A percentile compares a stretch with the other conserved stretches of the same genome.
Conservation (phyloP, 2,113 vertebrate species). For the Leptosomus discolor region DNA sequence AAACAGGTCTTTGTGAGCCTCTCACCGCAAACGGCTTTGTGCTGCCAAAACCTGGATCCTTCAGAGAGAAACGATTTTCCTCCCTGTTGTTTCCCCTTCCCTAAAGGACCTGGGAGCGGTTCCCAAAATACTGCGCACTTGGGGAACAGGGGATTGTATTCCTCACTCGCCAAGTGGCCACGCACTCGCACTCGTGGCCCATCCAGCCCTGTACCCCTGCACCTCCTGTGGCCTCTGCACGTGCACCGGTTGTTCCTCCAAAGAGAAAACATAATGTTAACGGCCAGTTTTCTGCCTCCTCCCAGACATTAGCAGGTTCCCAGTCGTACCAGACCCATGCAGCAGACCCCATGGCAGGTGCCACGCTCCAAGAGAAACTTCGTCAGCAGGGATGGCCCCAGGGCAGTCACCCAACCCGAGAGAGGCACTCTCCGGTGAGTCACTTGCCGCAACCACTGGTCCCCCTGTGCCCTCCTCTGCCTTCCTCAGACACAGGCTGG, state of each 20-base stretch:
- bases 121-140: background rate
- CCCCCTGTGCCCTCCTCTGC: background rate
- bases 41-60: background rate
- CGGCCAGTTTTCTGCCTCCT: background rate
- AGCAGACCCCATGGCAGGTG: background rate
- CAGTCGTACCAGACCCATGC: background rate
- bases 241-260: background rate
- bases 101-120: background rate
- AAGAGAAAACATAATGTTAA: background rate
- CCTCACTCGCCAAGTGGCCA: background rate
- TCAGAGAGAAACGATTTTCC: background rate
- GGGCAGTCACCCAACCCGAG: background rate
- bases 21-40: background rate
- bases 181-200: fast-evolving
- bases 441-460: background rate
- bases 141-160: background rate
- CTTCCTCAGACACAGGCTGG: background rate
- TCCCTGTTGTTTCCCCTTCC: background rate
- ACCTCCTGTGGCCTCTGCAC: background rate
- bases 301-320: background rate
- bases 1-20: background rate
- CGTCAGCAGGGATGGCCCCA: background rate
- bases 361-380: background rate
- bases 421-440: background rate
- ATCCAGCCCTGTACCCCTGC: too few relatives aligned